These are phyloP conservation scores for Corynorhinus townsendii DNA, from an alignment of 2,113 vertebrate species.

Conservation along the genomic window DNA sequence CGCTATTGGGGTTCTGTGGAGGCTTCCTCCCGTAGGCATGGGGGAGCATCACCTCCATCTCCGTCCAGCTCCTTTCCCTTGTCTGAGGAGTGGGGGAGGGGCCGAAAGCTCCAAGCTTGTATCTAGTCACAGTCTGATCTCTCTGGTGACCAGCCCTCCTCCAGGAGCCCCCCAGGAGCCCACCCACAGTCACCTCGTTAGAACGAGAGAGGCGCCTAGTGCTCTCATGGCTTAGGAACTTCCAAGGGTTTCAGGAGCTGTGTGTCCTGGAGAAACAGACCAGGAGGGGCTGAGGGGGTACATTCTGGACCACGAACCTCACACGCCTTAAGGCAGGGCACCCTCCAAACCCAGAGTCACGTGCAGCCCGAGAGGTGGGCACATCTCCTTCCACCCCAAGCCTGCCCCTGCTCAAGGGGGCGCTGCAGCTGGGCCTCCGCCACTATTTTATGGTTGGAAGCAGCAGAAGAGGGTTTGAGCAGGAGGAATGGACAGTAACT, in stretches of 20 bases:
- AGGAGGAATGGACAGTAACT: no score
- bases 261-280: neutral
- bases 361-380: neutral
- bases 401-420: no score
- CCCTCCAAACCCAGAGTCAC: no score
- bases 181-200: neutral
- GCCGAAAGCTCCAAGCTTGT: neutral
- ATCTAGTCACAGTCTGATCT: neutral
- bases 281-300: fast-evolving
- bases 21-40: fast-evolving
- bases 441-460: neutral
- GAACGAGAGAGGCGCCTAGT: neutral
- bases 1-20: fast-evolving
- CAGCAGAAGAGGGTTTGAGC: neutral
- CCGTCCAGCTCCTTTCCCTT: neutral
- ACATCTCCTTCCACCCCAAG: neutral
- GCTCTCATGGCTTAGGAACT: neutral
- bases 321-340: fast-evolving
- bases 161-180: neutral
- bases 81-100: neutral
- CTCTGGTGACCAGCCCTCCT: neutral
- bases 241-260: neutral
- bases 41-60: neutral
- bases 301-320: no score
- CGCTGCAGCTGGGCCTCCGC: no score